phyloP scores from a whole-genome alignment of 2,113 vertebrate species.

The Mobula hypostoma region DNA sequence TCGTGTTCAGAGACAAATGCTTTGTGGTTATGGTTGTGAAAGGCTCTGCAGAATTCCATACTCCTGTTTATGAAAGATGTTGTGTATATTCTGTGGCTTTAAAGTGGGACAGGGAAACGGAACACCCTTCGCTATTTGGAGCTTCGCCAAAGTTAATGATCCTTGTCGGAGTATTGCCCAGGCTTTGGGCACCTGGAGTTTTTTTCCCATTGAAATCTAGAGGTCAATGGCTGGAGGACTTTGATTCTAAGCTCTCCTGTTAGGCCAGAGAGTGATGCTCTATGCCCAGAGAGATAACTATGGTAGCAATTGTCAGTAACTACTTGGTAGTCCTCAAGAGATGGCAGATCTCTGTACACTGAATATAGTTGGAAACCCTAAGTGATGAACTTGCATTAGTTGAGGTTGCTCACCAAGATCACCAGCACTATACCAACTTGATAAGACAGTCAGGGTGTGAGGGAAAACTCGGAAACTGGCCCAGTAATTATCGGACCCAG shows the following conservation, averaged over 20 bases:
- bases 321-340: no score
- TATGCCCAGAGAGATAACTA: not conserved
- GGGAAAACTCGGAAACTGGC: not conserved
- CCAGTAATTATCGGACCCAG: not conserved
- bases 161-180: not conserved
- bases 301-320: not conserved
- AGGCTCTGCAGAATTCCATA: not conserved
- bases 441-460: not conserved
- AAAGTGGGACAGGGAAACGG: not conserved
- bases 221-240: not conserved
- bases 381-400: not conserved
- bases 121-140: not conserved
- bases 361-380: not conserved
- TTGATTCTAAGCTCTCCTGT: not conserved
- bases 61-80: not conserved
- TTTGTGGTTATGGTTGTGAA: not conserved
- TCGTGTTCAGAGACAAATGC: not conserved
- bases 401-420: not conserved
- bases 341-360: not conserved
- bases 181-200: not conserved
- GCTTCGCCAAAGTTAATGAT: not conserved
- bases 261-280: not conserved
- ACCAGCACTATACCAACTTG: not conserved
- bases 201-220: not conserved
- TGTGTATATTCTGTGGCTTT: not conserved